These are phyloP conservation scores for Melanocharis versteri DNA, from an alignment of 2,113 vertebrate species.

Conservation along the genomic window DNA sequence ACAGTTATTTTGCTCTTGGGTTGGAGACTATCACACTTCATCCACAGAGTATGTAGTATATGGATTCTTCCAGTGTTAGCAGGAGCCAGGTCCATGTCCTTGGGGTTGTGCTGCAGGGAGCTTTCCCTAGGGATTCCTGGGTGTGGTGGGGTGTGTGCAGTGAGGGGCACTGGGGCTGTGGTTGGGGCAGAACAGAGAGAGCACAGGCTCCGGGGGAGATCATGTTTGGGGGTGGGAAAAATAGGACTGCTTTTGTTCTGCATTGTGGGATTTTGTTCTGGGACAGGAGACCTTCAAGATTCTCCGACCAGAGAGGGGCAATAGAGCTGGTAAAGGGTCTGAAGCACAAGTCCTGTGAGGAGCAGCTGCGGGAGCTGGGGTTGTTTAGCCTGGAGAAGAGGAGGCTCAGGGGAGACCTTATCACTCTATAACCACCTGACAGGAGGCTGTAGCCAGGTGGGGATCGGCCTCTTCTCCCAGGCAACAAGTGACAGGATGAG, in stretches of 20 bases:
- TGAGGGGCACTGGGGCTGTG: background rate
- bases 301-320: background rate
- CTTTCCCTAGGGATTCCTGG: rapidly evolving
- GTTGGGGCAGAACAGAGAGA: rapidly evolving
- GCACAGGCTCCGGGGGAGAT: too few relatives aligned
- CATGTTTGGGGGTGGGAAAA: rapidly evolving
- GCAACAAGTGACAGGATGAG: background rate
- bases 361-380: background rate
- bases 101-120: background rate
- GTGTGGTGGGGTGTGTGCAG: too few relatives aligned
- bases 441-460: too few relatives aligned
- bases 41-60: rapidly evolving
- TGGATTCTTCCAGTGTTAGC: background rate
- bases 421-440: background rate
- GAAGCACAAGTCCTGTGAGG: background rate
- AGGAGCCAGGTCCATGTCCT: rapidly evolving
- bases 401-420: background rate
- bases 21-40: background rate
- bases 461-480: background rate
- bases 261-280: background rate
- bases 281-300: background rate
- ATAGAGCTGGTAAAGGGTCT: background rate
- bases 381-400: background rate
- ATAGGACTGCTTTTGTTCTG: background rate
- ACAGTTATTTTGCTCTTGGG: background rate